phyloP scores from a whole-genome alignment of 1,140 invertebrate species.

The Tetragnatha versicolor region DNA sequence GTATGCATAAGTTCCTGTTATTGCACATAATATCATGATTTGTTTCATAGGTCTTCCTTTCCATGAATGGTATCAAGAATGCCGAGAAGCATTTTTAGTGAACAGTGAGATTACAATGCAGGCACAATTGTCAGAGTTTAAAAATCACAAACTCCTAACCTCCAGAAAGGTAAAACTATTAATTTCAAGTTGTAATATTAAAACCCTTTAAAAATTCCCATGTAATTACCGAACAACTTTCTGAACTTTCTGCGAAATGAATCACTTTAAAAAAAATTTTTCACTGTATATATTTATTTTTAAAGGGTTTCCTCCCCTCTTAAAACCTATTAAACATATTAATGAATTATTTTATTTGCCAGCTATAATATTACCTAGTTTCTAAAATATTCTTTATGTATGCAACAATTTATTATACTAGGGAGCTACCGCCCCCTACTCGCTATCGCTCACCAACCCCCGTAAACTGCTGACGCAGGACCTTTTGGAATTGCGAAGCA shows the following conservation, averaged over 20 bases:
- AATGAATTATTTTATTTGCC: neutral
- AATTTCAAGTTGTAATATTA: neutral
- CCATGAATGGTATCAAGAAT: slow-evolving; percentile 82
- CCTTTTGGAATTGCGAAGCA: no score
- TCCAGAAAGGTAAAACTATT: slow-evolving; percentile 69
- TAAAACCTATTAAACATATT: neutral
- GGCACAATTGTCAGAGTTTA: slow-evolving; percentile 89
- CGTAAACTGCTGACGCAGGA: no score
- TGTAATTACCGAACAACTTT: neutral
- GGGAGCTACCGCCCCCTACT: no score
- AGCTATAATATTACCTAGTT: no score
- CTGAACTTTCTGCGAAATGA: neutral
- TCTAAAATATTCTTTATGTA: neutral
- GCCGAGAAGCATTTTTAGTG: slow-evolving; percentile 85
- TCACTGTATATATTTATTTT: neutral
- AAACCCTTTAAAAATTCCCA: neutral
- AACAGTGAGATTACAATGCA: slow-evolving; percentile 87
- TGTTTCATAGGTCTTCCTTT: slow-evolving; percentile 78
- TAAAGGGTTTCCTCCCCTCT: neutral
- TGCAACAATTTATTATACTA: neutral
- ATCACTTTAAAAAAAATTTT: neutral
- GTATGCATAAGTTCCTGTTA: no score
- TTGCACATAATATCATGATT: no score
- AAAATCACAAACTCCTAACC: slow-evolving; percentile 89
- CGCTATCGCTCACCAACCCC: no score